phyloP scores from a whole-genome alignment of 2,888 invertebrate species.

The Clitarchus hookeri region DNA sequence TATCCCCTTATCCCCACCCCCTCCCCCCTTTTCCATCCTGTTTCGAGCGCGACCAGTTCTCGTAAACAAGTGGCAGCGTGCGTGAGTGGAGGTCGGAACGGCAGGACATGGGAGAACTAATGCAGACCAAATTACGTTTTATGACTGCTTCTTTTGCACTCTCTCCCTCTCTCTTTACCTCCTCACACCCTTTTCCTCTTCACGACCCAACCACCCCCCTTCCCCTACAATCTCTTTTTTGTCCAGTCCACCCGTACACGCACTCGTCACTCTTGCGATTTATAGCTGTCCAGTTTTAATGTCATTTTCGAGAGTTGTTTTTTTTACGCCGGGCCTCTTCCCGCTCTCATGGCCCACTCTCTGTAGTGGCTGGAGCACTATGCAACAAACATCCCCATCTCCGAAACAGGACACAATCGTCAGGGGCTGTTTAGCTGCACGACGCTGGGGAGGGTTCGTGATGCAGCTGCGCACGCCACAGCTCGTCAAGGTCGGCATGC shows the following conservation, averaged over 20 bases:
- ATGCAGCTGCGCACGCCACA: too few species aligned
- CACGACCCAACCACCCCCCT: background rate
- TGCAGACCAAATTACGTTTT: constrained; percentile 10
- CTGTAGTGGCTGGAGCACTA: background rate
- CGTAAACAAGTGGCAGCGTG: background rate
- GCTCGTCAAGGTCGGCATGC: background rate
- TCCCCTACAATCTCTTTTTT: background rate
- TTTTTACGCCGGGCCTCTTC: background rate
- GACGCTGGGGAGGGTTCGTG: too few species aligned
- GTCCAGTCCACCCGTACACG: background rate
- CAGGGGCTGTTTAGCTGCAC: background rate
- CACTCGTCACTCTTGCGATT: constrained; percentile 14
- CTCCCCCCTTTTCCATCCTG: background rate
- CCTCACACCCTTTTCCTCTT: background rate
- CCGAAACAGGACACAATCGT: background rate
- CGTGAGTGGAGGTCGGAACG: background rate
- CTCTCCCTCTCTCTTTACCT: background rate
- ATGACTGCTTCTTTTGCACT: constrained; percentile 7
- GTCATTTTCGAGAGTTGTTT: background rate
- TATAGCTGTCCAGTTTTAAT: constrained; percentile 14
- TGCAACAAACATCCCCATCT: constrained; percentile 6
- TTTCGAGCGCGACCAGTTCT: constrained; percentile 7
- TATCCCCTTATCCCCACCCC: background rate
- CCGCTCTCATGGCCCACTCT: background rate
- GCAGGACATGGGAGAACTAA: background rate